Percentiles rank a stretch among this genome's conserved stretches.
phyloP scores from a whole-genome alignment of 1,140 invertebrate species.

The Saccostrea glomerata region DNA sequence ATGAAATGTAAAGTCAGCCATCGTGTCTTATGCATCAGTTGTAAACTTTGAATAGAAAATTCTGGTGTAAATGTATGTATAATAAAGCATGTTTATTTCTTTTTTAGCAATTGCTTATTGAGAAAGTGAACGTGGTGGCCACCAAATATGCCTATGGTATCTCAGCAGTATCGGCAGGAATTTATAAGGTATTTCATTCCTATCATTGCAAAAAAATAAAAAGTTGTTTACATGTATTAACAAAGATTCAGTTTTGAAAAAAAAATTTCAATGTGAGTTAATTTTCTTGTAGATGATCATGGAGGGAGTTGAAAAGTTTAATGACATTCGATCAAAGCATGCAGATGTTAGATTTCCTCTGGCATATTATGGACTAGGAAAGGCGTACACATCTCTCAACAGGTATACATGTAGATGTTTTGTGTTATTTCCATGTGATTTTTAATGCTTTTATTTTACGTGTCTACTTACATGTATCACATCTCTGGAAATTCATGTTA shows the following conservation, averaged over 20 bases:
- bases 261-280: background rate
- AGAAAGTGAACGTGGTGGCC: slow-evolving; percentile 49
- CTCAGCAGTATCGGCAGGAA: slow-evolving; percentile 57
- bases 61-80: background rate
- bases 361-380: slow-evolving; percentile 61
- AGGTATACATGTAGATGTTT: slow-evolving; percentile 52
- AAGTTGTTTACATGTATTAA: background rate
- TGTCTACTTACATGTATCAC: too few relatives aligned
- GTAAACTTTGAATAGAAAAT: too few relatives aligned
- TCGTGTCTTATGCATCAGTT: too few relatives aligned
- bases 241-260: background rate
- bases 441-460: too few relatives aligned
- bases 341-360: slow-evolving; percentile 56
- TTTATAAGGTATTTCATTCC: slow-evolving; percentile 55
- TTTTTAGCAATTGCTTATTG: slow-evolving; percentile 31
- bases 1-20: too few relatives aligned
- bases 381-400: slow-evolving; percentile 61
- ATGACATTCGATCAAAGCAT: slow-evolving; percentile 55
- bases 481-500: too few relatives aligned
- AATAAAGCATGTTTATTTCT: slow-evolving; percentile 16
- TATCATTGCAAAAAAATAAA: background rate
- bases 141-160: slow-evolving; percentile 64
- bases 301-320: slow-evolving; percentile 62
- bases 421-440: too few relatives aligned
- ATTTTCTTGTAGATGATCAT: slow-evolving; percentile 57